Percentiles rank a stretch among this genome's conserved stretches.
These are phyloP conservation scores for Echinops telfairi DNA, from an alignment of 2,113 vertebrate genomes.

Conservation along the genomic window DNA sequence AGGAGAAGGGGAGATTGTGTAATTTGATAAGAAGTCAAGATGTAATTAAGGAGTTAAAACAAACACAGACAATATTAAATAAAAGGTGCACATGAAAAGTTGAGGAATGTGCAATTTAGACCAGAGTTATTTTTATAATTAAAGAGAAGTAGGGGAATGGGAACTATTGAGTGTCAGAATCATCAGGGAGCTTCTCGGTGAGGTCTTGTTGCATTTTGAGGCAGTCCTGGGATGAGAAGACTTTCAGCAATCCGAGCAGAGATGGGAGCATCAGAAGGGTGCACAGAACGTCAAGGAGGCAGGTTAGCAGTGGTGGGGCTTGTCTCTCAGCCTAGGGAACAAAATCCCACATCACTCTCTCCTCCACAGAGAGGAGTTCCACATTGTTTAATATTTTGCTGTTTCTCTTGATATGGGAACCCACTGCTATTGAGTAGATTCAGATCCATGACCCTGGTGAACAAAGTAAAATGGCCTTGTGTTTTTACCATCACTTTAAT, in stretches of 20 bases:
- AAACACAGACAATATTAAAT: not conserved
- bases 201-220: conserved; percentile 17
- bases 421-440: not conserved
- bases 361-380: not conserved
- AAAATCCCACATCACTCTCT: not conserved
- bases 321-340: not conserved
- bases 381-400: not conserved
- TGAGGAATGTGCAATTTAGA: not conserved
- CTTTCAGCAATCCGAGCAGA: not conserved
- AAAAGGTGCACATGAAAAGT: not conserved
- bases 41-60: not conserved
- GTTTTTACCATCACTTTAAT: no score
- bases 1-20: not conserved
- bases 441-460: no score
- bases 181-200: not conserved
- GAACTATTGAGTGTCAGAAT: not conserved
- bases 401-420: not conserved
- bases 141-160: not conserved
- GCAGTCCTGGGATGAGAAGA: not conserved
- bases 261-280: not conserved
- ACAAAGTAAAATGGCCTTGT: no score
- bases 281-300: not conserved
- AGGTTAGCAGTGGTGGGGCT: not conserved
- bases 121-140: not conserved
- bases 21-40: not conserved